Evolutionary conservation across 2,888 invertebrate species (phyloP), one percentile per base, ranked within the genome.

Genomic region (Tachina fera): DNA sequence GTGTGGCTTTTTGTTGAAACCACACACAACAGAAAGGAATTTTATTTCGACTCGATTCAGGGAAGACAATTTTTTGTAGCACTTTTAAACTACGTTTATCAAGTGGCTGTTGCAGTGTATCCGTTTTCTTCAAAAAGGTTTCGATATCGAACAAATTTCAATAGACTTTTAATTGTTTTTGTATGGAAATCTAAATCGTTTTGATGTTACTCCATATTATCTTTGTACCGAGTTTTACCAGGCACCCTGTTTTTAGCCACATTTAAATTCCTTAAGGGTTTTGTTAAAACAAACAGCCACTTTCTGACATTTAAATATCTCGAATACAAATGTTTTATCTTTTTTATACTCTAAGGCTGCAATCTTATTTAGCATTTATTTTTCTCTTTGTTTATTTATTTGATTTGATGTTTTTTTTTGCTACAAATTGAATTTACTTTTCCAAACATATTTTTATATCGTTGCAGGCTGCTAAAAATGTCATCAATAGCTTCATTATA

Each of bases 401-500:
- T 14, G 65, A 0, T 70, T 70, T 74, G 22, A 6, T 56, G 22
- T 72, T 31, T 45, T 39, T 51, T 70, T 19, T 47, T 31, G 31
- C 63, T 22, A 63, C 78, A 86, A 86, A 83, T 86, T 86, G 75
- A 86, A 79, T 86, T 86, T 83, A 61, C 79, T 76, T 81, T 71
- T 63, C 61, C 16, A 76, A 79, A 71, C 79, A 82, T 83, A 70
- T 67, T 86, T 79, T 67, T 72, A 72, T 71, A 72, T 75, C 79
- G 72, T 81, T 61, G 72, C 76, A 45, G 84, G 51, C 77, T 65
- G 72, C 79, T 86, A 82, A 82, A 79, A 79, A 82, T 78, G 82
- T 79, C 85, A 86, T 86, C 85, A 85, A 82, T 82, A 75, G 81
- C 85, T 78, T 79, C 39, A 78, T 78, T 86, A 72, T 51, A n/a